Base-by-base conservation (phyloP, 2,113 vertebrate genomes). In the Sander lucioperca region DNA sequence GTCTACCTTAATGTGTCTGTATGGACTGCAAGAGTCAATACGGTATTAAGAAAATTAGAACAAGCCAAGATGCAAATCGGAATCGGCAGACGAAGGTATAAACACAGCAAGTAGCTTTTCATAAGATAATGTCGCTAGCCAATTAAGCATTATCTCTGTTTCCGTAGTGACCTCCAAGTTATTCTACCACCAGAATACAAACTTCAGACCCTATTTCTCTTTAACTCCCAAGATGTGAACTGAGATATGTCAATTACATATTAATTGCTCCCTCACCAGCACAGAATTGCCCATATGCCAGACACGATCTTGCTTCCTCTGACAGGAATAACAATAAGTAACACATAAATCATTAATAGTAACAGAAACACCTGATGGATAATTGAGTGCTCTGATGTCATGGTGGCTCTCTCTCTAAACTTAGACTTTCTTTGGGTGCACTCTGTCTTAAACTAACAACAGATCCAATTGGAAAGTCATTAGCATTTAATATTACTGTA, bases 401-500 rank as follows among this genome's bases (percentile, higher is more conserved):
- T n/a, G 36, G 69, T 54, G 9, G 47, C 14, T 43, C 56, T 61
- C 51, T 33, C 33, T 72, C 68, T 59, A 88, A 91, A 93, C 82
- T 74, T 79, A 68, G 43, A 86, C 69, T 86, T 79, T 79, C 79
- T 86, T 83, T 75, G 67, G 12, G 54, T 88, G 76, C 79, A 79
- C 80, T 93, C 78, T 84, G 82, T 83, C 75, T 94, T 85, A 91
- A 91, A 91, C 83, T 89, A 90, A 82, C 89, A 89, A 82, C 82
- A 88, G 86, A 93, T 89, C 87, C 91, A 94, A 89, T 90, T 89
- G 84, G 83, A 80, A 94, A 86, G 0, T 80, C 89, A 93, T 92
- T 91, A 93, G 87, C 81, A 83, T 92, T 88, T 91, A 81, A 92
- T 93, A 91, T 92, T 89, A 83, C 90, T 90, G 91, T 95, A 95